Percentiles rank a stretch among this genome's conserved stretches.
phyloP scores from a whole-genome alignment of 2,888 invertebrate genomes.

The Lasioglossum marginatum region DNA sequence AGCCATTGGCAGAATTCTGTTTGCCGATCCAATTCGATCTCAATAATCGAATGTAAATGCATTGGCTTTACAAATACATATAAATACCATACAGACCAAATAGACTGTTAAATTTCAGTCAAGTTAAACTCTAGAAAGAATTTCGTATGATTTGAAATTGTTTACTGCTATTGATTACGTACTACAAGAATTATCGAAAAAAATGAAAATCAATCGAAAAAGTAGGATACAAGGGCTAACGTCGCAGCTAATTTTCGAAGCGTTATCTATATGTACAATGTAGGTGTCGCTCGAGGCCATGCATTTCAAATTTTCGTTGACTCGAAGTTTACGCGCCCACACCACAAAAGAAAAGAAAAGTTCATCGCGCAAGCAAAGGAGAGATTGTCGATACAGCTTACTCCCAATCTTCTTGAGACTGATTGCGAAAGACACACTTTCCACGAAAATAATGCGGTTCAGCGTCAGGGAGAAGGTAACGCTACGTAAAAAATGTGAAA shows the following conservation, averaged over 20 bases:
- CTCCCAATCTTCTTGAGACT: conserved; percentile 57
- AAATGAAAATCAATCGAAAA: too few species aligned
- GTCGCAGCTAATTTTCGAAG: background rate
- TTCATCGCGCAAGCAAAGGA: conserved; percentile 20
- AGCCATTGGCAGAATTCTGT: too few species aligned
- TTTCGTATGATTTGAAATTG: too few species aligned
- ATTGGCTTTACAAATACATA: too few species aligned
- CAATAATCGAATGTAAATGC: too few species aligned
- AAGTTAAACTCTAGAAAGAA: too few species aligned
- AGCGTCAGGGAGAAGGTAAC: background rate
- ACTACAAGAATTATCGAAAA: too few species aligned
- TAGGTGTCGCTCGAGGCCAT: background rate
- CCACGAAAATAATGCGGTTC: conserved; percentile 35
- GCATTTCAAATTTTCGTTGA: conserved; percentile 13
- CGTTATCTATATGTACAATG: background rate
- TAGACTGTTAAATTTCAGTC: too few species aligned
- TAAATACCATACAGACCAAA: too few species aligned
- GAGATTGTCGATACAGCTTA: conserved; percentile 58
- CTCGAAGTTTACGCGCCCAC: background rate
- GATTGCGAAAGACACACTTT: conserved; percentile 55
- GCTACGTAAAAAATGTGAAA: conserved; percentile 14
- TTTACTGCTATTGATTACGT: too few species aligned
- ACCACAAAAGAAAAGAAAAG: background rate
- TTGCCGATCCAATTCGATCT: too few species aligned
- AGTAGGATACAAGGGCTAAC: too few species aligned